These are phyloP conservation scores for Acanthisitta chloris DNA, from an alignment of 2,113 vertebrate genomes.

Conservation along the genomic window DNA sequence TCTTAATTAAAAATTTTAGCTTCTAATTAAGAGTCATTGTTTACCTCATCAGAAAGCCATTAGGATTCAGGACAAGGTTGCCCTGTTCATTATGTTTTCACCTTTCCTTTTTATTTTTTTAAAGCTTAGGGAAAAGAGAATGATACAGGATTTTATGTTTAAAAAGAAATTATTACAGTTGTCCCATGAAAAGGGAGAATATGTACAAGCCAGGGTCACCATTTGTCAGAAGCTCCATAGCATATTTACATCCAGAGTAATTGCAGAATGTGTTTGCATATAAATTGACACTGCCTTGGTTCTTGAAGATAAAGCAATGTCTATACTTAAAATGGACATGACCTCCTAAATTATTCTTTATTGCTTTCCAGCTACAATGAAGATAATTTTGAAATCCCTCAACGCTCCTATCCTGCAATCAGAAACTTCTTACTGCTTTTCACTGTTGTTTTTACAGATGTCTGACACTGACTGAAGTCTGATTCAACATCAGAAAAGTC, in stretches of 20 bases:
- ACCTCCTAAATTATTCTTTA: constrained; percentile 3
- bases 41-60: constrained; percentile 86
- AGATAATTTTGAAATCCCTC: neutral
- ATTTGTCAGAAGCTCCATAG: neutral
- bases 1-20: constrained; percentile 94
- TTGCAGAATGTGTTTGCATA: constrained; percentile 49
- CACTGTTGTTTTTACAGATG: neutral
- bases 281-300: constrained; percentile 35
- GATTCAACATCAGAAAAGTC: neutral
- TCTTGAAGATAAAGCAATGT: constrained; percentile 22
- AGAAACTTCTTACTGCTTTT: neutral
- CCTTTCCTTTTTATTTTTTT: neutral
- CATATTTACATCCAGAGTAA: constrained; percentile 53
- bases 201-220: neutral
- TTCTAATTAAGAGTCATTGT: constrained; percentile 92
- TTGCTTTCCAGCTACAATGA: constrained; percentile 5
- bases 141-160: neutral
- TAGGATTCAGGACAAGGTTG: constrained; percentile 79
- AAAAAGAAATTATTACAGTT: neutral
- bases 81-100: constrained; percentile 63
- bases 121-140: constrained; percentile 37
- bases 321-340: neutral
- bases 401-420: neutral
- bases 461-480: neutral
- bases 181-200: neutral